Conservation (phyloP, 2,797 vertebrate species). For the Thunnus albacares region DNA sequence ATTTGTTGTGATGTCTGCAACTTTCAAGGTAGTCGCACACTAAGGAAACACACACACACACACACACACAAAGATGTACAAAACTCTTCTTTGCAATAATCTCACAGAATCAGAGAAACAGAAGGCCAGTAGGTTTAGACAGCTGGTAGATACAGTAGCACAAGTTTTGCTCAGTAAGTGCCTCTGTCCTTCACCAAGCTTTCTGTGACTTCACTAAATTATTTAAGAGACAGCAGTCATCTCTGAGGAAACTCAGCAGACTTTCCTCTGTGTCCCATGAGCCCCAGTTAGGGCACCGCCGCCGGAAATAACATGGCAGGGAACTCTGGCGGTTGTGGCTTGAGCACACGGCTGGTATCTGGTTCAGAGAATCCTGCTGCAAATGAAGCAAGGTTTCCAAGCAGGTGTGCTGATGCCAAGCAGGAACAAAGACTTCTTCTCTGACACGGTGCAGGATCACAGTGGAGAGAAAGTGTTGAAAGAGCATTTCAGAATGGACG, state of each 20-base stretch:
- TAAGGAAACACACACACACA: slow-evolving; percentile 4
- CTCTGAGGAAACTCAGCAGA: slow-evolving; percentile 70
- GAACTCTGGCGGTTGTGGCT: slow-evolving; percentile 51
- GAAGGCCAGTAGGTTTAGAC: slow-evolving; percentile 45
- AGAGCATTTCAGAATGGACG: slow-evolving; percentile 53
- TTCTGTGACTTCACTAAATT: slow-evolving; percentile 74
- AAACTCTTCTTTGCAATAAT: slow-evolving; percentile 21
- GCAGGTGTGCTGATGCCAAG: slow-evolving; percentile 57
- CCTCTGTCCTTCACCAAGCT: slow-evolving; percentile 64
- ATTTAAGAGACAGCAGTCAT: slow-evolving; percentile 77
- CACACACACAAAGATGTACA: slow-evolving; percentile 3
- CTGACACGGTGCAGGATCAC: slow-evolving; percentile 35
- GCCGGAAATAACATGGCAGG: slow-evolving; percentile 68
- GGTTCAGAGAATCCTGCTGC: slow-evolving; percentile 53
- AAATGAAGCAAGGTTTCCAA: slow-evolving; percentile 54
- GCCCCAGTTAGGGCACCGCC: slow-evolving; percentile 60
- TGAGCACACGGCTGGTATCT: slow-evolving; percentile 37
- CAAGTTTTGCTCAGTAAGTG: slow-evolving; percentile 55
- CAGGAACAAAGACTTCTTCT: slow-evolving; percentile 51
- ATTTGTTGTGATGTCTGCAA: slow-evolving; percentile 20
- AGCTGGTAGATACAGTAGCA: slow-evolving; percentile 38
- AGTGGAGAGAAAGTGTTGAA: slow-evolving; percentile 40
- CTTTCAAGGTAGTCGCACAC: slow-evolving; percentile 20
- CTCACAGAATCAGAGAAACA: slow-evolving; percentile 13
- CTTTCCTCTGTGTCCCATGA: slow-evolving; percentile 59